Evolutionary conservation across 2,113 vertebrate species (phyloP).

Genomic region (human): DNA sequence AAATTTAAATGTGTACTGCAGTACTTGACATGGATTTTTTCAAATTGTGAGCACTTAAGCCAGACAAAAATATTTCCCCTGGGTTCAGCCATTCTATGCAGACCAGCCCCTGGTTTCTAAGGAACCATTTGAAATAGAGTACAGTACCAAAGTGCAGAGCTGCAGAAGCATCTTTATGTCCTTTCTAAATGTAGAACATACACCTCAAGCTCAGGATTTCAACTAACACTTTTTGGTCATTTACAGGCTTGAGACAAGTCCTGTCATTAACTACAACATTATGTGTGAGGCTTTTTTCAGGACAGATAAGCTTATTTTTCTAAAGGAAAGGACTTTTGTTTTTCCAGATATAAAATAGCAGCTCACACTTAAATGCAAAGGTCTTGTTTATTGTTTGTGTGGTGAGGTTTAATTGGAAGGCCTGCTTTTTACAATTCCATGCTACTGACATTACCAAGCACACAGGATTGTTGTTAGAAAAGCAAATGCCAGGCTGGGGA

Average conservation of each 20-base stretch:
- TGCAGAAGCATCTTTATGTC: neutral
- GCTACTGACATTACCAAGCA: neutral
- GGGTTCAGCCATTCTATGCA: neutral
- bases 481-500: neutral
- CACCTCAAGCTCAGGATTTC: neutral
- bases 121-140: neutral
- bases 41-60: conserved; percentile 51
- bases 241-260: conserved; percentile 47
- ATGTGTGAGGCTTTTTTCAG: neutral
- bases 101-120: conserved; percentile 34
- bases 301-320: conserved; percentile 48
- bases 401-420: neutral
- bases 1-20: conserved; percentile 37
- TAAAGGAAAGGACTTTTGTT: conserved; percentile 22
- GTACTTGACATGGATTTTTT: conserved; percentile 40
- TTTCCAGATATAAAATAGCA: neutral
- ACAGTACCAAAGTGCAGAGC: neutral
- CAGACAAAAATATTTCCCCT: conserved; percentile 44
- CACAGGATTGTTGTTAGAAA: neutral
- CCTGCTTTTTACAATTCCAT: neutral
- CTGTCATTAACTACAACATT: conserved; percentile 48
- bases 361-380: conserved; percentile 39
- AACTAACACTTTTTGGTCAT: neutral
- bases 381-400: neutral
- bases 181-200: neutral